These are phyloP conservation scores for Chroicocephalus ridibundus DNA, from an alignment of 2,113 vertebrate species.

Conservation along the genomic window DNA sequence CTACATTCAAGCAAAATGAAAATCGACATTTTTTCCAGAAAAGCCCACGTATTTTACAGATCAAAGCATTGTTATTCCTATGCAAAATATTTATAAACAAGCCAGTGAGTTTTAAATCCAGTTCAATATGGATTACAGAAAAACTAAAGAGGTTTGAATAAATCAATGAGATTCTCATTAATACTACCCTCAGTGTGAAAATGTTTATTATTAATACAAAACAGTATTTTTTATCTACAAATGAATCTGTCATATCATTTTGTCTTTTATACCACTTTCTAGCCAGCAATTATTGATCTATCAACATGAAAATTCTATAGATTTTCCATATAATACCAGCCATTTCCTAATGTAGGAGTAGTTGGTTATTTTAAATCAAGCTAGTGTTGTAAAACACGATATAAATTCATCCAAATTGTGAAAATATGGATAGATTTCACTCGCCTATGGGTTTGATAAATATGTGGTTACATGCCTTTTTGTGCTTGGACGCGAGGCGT, in stretches of 20 bases:
- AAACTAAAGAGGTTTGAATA: background rate
- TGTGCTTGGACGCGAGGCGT: background rate
- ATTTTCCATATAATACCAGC: background rate
- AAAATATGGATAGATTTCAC: background rate
- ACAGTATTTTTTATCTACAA: background rate
- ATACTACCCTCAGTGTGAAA: background rate
- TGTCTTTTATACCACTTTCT: background rate
- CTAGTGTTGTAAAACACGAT: background rate
- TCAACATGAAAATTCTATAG: background rate
- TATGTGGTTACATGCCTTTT: accelerated
- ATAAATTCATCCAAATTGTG: background rate
- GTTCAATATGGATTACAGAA: slow-evolving; percentile 8
- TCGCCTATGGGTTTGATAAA: background rate
- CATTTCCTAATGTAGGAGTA: background rate
- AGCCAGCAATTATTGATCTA: background rate
- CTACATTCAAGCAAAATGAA: background rate
- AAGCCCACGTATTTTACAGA: background rate
- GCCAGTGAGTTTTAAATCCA: background rate
- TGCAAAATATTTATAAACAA: slow-evolving; percentile 28
- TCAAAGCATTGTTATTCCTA: background rate
- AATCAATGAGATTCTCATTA: slow-evolving; percentile 37
- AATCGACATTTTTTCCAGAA: background rate
- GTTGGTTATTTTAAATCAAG: background rate
- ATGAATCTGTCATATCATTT: slow-evolving; percentile 9
- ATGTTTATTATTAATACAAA: slow-evolving; percentile 1